Conservation (phyloP, 2,113 vertebrate species). For the Rhynchomys soricoides region DNA sequence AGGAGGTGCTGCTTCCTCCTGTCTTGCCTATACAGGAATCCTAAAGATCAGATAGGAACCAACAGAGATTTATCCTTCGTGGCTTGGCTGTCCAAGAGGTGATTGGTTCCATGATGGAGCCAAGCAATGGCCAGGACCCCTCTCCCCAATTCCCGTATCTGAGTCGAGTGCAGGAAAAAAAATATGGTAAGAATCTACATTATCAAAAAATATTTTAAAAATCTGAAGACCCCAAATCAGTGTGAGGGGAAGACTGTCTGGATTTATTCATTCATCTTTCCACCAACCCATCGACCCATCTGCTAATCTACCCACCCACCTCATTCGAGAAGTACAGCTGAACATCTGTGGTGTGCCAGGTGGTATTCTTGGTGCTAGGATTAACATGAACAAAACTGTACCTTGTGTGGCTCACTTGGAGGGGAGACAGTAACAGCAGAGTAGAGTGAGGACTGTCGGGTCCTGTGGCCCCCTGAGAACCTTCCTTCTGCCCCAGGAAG, state of each 20-base stretch:
- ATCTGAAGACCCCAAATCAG: not conserved
- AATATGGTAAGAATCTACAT: not conserved
- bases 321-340: not conserved
- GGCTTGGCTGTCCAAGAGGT: accelerated
- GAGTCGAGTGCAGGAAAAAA: not conserved
- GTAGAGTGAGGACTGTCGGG: accelerated
- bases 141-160: not conserved
- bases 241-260: not conserved
- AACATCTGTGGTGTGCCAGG: not conserved
- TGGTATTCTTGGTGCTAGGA: not conserved
- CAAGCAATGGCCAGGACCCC: accelerated
- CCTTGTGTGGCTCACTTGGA: accelerated
- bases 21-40: not conserved
- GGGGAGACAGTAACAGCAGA: not conserved
- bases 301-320: not conserved
- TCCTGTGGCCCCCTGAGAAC: accelerated
- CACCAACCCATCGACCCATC: not conserved
- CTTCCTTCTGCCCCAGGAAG: accelerated
- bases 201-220: not conserved
- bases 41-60: not conserved
- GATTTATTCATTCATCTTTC: not conserved
- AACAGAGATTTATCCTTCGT: not conserved
- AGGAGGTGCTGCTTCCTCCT: accelerated
- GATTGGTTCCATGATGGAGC: not conserved
- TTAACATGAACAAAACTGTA: not conserved